phyloP scores from a whole-genome alignment of 2,797 vertebrate genomes.

The Hozukius guyotensis region DNA sequence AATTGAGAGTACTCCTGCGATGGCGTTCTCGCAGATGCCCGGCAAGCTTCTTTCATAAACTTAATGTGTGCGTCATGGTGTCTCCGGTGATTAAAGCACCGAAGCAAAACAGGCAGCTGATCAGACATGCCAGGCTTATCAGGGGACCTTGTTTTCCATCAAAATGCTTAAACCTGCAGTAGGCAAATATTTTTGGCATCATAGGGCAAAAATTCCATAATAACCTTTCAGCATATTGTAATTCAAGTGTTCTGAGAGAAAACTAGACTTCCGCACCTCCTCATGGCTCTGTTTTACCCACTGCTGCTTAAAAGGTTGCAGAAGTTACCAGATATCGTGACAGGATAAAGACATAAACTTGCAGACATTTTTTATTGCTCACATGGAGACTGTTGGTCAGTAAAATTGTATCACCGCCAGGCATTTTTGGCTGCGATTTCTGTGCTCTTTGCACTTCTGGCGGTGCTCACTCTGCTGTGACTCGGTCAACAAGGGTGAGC shows the following conservation, averaged over 20 bases:
- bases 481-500: slow-evolving; percentile 53
- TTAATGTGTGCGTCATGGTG: slow-evolving; percentile 6
- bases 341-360: not conserved
- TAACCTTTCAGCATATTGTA: too few relatives aligned
- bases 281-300: too few relatives aligned
- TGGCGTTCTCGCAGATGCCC: slow-evolving; percentile 11
- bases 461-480: slow-evolving; percentile 46
- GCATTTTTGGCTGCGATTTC: slow-evolving; percentile 14
- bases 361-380: not conserved
- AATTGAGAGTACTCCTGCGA: slow-evolving; percentile 60
- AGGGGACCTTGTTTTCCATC: slow-evolving; percentile 9
- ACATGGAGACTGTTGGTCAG: not conserved
- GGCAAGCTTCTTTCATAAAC: slow-evolving; percentile 30
- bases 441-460: slow-evolving; percentile 31
- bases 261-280: too few relatives aligned
- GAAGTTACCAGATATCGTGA: not conserved
- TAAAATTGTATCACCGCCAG: not conserved
- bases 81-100: slow-evolving; percentile 38
- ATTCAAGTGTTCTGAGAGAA: too few relatives aligned
- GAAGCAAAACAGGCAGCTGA: slow-evolving; percentile 27
- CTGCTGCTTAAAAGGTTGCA: not conserved
- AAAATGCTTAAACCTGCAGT: not conserved
- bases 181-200: too few relatives aligned
- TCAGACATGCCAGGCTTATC: slow-evolving; percentile 11
- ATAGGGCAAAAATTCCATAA: too few relatives aligned